A percentile compares a stretch with the other conserved stretches of the same genome.
Evolutionary conservation across 2,797 vertebrate genomes (phyloP).

Genomic region (Gouania willdenowi): DNA sequence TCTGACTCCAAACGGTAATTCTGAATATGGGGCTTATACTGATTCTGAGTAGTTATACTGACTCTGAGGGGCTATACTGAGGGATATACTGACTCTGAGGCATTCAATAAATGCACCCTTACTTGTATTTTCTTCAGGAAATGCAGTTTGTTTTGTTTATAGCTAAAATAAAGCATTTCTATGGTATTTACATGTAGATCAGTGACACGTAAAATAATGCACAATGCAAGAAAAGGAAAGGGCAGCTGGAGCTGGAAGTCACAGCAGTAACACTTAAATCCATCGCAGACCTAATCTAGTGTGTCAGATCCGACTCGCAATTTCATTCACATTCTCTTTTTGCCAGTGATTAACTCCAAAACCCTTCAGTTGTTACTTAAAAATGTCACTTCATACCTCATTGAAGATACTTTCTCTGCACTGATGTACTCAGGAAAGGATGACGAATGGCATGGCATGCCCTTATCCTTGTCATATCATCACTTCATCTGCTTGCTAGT

Average conservation of each 20-base stretch:
- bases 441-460: conserved; percentile 30
- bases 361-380: not conserved
- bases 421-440: conserved; percentile 26
- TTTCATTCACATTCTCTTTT: conserved; percentile 9
- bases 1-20: too few species aligned
- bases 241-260: not conserved
- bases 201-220: too few species aligned
- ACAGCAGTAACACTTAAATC: conserved; percentile 9
- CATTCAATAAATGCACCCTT: too few species aligned
- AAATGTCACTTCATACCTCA: conserved; percentile 12
- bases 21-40: too few species aligned
- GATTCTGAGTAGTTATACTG: too few species aligned
- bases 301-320: not conserved
- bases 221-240: not conserved
- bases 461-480: conserved; percentile 46
- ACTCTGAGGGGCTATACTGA: too few species aligned
- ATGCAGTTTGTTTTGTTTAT: too few species aligned
- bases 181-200: too few species aligned
- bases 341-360: conserved; percentile 16
- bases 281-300: too few species aligned
- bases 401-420: conserved; percentile 6
- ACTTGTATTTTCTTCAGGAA: too few species aligned
- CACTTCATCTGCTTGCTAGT: conserved; percentile 45
- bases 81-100: too few species aligned
- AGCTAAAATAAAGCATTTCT: too few species aligned